Evolutionary conservation across 1,140 invertebrate species (phyloP).

Genomic region (Trichonephila clavipes): DNA sequence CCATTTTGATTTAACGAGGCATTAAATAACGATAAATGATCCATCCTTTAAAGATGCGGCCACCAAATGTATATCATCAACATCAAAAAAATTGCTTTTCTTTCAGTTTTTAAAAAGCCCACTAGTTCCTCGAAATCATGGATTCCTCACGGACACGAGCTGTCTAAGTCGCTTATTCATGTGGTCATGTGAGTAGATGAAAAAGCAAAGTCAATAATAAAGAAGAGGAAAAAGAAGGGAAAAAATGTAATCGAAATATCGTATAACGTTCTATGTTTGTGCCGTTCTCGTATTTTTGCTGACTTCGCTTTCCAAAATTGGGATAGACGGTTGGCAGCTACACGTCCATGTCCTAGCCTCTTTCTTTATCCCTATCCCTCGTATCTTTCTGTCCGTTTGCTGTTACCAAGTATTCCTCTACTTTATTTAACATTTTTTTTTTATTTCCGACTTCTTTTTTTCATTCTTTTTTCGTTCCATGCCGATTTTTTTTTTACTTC

Average conservation of each 20-base stretch:
- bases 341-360: background rate
- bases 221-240: background rate
- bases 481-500: background rate
- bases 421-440: constrained; percentile 45
- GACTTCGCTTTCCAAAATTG: constrained; percentile 40
- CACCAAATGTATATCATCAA: constrained; percentile 16
- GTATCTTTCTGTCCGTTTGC: constrained; percentile 37
- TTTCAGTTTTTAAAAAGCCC: constrained; percentile 33
- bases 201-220: constrained; percentile 47
- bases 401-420: constrained; percentile 8
- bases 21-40: constrained; percentile 43
- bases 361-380: constrained; percentile 9
- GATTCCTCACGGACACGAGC: constrained; percentile 35
- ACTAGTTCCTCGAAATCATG: background rate
- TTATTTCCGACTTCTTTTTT: background rate
- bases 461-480: background rate
- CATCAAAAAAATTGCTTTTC: constrained; percentile 31
- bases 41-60: constrained; percentile 15
- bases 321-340: constrained; percentile 39
- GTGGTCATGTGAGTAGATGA: constrained; percentile 57
- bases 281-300: constrained; percentile 41
- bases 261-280: constrained; percentile 30
- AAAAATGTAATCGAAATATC: constrained; percentile 40
- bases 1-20: constrained; percentile 35
- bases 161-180: constrained; percentile 56